phyloP scores from a whole-genome alignment of 2,113 vertebrate genomes.

The Vulpes vulpes region DNA sequence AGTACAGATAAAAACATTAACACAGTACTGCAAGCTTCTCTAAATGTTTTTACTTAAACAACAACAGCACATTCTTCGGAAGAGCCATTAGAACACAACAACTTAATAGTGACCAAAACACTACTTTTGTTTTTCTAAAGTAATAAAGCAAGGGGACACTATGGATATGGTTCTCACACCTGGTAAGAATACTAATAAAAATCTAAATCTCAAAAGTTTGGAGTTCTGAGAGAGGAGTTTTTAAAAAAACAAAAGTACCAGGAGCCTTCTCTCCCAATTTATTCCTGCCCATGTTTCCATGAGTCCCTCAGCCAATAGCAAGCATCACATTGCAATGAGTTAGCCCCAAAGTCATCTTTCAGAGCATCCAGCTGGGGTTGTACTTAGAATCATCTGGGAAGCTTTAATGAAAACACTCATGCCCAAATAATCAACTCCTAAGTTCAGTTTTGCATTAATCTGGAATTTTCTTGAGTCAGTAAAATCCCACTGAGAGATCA shows the following conservation, averaged over 20 bases:
- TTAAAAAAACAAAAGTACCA: background rate
- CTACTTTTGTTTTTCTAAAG: background rate
- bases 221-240: background rate
- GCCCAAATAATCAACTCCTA: background rate
- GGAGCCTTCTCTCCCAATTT: background rate
- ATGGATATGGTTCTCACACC: background rate
- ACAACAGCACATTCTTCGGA: background rate
- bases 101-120: background rate
- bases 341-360: background rate
- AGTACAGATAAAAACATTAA: background rate
- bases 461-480: background rate
- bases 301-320: background rate
- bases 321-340: background rate
- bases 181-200: slow-evolving; percentile 13
- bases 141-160: slow-evolving; percentile 20
- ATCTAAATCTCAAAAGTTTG: slow-evolving; percentile 8
- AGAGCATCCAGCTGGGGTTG: background rate
- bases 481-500: background rate
- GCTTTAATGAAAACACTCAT: background rate
- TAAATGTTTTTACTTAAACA: background rate
- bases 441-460: background rate
- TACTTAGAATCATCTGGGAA: background rate
- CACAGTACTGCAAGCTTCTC: background rate
- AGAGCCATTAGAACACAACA: background rate
- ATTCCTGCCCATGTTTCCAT: background rate